phyloP scores from a whole-genome alignment of 2,888 invertebrate genomes.

The Argyresthia goedartella region DNA sequence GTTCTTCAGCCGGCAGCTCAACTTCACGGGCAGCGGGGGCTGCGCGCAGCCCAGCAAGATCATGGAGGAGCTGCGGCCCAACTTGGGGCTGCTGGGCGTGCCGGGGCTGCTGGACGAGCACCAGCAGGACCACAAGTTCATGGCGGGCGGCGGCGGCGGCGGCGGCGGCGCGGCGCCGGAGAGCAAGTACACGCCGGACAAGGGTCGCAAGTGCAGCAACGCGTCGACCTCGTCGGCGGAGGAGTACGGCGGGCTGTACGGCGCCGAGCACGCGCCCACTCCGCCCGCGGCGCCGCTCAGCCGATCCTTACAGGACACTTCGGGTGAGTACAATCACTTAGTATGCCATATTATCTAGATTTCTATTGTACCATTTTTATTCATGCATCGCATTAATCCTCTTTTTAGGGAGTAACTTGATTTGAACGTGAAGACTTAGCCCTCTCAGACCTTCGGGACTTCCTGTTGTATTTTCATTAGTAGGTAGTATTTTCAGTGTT shows the following conservation, averaged over 20 bases:
- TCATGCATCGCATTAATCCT: too few species aligned
- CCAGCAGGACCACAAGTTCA: conserved; percentile 69
- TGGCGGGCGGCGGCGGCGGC: conserved; percentile 44
- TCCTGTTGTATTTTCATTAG: too few species aligned
- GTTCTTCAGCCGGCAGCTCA: conserved; percentile 89
- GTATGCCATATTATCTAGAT: too few species aligned
- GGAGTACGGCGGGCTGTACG: conserved; percentile 90
- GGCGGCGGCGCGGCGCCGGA: conserved; percentile 26
- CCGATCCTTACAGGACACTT: conserved; percentile 69
- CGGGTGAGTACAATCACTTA: conserved; percentile 51
- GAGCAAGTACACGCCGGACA: conserved; percentile 68
- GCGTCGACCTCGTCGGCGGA: conserved; percentile 84
- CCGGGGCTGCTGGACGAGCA: conserved; percentile 86
- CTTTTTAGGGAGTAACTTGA: too few species aligned
- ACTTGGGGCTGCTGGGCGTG: conserved; percentile 83
- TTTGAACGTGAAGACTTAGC: too few species aligned
- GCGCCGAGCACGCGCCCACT: conserved; percentile 78
- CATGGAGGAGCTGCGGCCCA: conserved; percentile 90
- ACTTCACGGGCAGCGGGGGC: conserved; percentile 79
- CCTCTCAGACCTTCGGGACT: too few species aligned
- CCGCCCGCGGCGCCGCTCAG: conserved; percentile 72
- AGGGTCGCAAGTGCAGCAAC: conserved; percentile 82
- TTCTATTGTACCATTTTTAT: too few species aligned
- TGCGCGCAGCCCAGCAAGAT: conserved; percentile 81
- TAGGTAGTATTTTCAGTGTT: too few species aligned